Percentiles rank a stretch among this genome's conserved stretches.
Evolutionary conservation across 1,140 invertebrate species (phyloP).

Genomic region (Solenopsis fugax): DNA sequence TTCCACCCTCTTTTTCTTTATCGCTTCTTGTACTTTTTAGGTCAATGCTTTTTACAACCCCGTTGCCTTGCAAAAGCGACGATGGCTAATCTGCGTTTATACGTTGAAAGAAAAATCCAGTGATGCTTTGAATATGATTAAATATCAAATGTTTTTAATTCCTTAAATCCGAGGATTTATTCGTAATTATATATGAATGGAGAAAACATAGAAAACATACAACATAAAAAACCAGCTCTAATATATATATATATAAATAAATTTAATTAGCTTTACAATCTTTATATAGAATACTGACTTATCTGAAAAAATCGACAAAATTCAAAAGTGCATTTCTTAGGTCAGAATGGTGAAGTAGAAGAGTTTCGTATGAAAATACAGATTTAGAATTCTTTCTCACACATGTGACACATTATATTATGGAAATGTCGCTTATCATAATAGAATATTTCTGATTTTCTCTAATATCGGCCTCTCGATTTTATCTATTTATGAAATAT

Average conservation of each 20-base stretch:
- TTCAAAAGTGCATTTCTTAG: neutral
- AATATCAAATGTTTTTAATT: slow-evolving; percentile 2
- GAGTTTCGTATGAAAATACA: neutral
- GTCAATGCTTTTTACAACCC: slow-evolving; percentile 58
- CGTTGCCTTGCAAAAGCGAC: slow-evolving; percentile 52
- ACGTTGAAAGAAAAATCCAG: slow-evolving; percentile 29
- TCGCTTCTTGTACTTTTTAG: slow-evolving; percentile 55
- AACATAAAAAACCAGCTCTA: neutral
- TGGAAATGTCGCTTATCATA: neutral
- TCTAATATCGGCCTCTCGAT: neutral
- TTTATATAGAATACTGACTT: neutral
- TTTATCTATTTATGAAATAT: slow-evolving; percentile 4
- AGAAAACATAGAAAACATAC: neutral
- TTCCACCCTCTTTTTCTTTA: slow-evolving; percentile 63
- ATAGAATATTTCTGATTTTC: slow-evolving; percentile 14
- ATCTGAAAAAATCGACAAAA: neutral
- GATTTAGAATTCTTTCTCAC: neutral
- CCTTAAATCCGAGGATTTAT: slow-evolving; percentile 4
- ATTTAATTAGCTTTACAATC: slow-evolving; percentile 18
- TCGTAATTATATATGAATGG: neutral
- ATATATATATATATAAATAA: neutral
- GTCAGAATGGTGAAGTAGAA: neutral
- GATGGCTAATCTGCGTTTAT: slow-evolving; percentile 59
- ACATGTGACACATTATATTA: neutral
- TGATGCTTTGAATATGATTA: slow-evolving; percentile 37